Evolutionary conservation across 1,140 invertebrate species (phyloP).

Genomic region (Odontomachus brunneus): DNA sequence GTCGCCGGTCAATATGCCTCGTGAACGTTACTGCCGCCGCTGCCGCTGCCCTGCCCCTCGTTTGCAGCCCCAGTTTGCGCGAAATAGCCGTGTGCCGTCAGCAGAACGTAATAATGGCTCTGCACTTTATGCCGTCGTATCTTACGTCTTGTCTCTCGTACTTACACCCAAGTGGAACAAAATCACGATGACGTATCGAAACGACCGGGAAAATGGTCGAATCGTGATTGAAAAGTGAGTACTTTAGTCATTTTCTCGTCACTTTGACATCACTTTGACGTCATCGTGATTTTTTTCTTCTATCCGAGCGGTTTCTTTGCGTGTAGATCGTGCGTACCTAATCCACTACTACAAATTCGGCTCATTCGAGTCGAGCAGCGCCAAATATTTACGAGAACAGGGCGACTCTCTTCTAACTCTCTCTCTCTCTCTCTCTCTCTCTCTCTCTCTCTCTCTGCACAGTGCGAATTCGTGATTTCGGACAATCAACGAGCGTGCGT

Average conservation of each 20-base stretch:
- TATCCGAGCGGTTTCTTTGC: neutral
- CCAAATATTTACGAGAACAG: too few relatives aligned
- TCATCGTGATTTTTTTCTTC: too few relatives aligned
- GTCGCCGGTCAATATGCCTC: slow-evolving; percentile 48
- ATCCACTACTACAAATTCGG: slow-evolving; percentile 7
- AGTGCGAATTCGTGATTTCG: neutral
- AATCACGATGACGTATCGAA: too few relatives aligned
- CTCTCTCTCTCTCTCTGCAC: too few relatives aligned
- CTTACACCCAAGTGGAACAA: too few relatives aligned
- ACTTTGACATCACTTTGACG: too few relatives aligned
- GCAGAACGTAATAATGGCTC: slow-evolving; percentile 72
- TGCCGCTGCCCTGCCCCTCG: slow-evolving; percentile 4
- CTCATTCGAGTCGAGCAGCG: neutral
- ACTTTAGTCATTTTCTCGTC: too few relatives aligned
- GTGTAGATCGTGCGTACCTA: slow-evolving; percentile 11
- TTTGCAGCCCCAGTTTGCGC: slow-evolving; percentile 34
- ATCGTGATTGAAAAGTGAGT: too few relatives aligned
- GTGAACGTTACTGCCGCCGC: slow-evolving; percentile 34
- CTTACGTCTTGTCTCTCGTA: slow-evolving; percentile 59
- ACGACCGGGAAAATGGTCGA: too few relatives aligned
- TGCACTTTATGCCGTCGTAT: slow-evolving; percentile 73
- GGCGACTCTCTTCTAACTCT: too few relatives aligned
- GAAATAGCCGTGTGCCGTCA: slow-evolving; percentile 59
- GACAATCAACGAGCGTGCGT: too few relatives aligned
- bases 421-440: too few relatives aligned